These are phyloP conservation scores for Lycocerus yunnanus DNA, from an alignment of 2,888 invertebrate genomes.

Conservation along the genomic window DNA sequence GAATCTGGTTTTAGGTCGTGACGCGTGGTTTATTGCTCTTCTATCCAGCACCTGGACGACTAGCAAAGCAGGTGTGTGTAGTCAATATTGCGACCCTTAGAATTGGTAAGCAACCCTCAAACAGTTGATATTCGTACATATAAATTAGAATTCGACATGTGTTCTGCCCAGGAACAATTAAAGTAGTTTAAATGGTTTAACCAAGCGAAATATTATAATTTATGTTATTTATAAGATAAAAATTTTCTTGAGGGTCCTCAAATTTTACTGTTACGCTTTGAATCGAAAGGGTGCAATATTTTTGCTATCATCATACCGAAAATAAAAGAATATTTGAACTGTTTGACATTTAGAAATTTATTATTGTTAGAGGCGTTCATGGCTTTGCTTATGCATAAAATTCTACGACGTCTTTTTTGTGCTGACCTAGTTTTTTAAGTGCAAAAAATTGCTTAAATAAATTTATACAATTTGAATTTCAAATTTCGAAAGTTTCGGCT, in stretches of 20 bases:
- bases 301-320: background rate
- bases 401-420: background rate
- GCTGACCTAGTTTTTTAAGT: slow-evolving; percentile 1
- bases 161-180: slow-evolving; percentile 30
- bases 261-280: background rate
- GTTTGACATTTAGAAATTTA: background rate
- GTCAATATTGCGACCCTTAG: slow-evolving; percentile 30
- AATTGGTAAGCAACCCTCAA: slow-evolving; percentile 21
- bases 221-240: slow-evolving; percentile 14
- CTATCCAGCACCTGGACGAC: slow-evolving; percentile 30
- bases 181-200: slow-evolving; percentile 28
- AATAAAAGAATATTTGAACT: background rate
- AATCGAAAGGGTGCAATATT: background rate
- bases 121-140: slow-evolving; percentile 28
- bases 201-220: slow-evolving; percentile 27
- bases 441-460: slow-evolving; percentile 1
- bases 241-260: background rate
- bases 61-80: slow-evolving; percentile 28
- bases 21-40: slow-evolving; percentile 36
- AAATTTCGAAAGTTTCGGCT: background rate
- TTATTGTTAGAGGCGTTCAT: background rate
- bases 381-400: background rate
- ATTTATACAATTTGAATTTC: background rate
- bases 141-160: slow-evolving; percentile 16
- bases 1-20: slow-evolving; percentile 37